Percentiles rank a stretch among this genome's conserved stretches.
Conservation (phyloP, 2,797 vertebrate genomes). For the Sebastes hubbsi region DNA sequence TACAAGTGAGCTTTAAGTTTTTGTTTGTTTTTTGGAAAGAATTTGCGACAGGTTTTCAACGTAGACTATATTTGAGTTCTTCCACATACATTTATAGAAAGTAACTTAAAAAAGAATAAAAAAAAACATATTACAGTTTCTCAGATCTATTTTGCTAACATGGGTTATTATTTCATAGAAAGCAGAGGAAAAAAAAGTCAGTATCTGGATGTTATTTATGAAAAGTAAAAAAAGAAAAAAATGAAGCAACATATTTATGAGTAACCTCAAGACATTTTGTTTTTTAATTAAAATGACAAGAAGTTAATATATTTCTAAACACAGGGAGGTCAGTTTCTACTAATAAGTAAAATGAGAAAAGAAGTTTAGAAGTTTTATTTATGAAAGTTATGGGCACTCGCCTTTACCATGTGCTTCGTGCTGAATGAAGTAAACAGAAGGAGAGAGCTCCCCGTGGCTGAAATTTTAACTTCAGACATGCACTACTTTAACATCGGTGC, state of each 20-base stretch:
- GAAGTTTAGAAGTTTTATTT: conserved; percentile 87
- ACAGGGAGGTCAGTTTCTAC: conserved; percentile 86
- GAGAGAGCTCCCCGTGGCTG: conserved; percentile 61
- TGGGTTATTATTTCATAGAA: conserved; percentile 89
- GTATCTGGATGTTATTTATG: conserved; percentile 91
- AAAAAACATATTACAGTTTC: conserved; percentile 84
- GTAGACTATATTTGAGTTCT: conserved; percentile 84
- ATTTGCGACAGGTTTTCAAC: conserved; percentile 75
- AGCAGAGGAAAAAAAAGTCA: conserved; percentile 84
- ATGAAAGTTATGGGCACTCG: conserved; percentile 77
- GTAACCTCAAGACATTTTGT: conserved; percentile 87
- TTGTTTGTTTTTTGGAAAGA: conserved; percentile 67
- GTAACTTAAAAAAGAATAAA: conserved; percentile 80
- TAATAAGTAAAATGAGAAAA: conserved; percentile 82
- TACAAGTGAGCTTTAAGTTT: conserved; percentile 83
- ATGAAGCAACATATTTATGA: conserved; percentile 88
- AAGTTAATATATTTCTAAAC: conserved; percentile 92
- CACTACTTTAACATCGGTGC: conserved; percentile 73
- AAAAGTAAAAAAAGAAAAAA: conserved; percentile 78
- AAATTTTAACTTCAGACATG: conserved; percentile 82
- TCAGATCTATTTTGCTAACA: conserved; percentile 91
- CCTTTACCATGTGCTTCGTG: conserved; percentile 63
- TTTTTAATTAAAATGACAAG: conserved; percentile 88
- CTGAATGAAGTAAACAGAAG: conserved; percentile 43
- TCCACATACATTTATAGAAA: conserved; percentile 86